Evolutionary conservation across 2,888 invertebrate genomes (phyloP), one percentile per base, ranked within the genome.

Genomic region (Drosophila melanosoma): DNA sequence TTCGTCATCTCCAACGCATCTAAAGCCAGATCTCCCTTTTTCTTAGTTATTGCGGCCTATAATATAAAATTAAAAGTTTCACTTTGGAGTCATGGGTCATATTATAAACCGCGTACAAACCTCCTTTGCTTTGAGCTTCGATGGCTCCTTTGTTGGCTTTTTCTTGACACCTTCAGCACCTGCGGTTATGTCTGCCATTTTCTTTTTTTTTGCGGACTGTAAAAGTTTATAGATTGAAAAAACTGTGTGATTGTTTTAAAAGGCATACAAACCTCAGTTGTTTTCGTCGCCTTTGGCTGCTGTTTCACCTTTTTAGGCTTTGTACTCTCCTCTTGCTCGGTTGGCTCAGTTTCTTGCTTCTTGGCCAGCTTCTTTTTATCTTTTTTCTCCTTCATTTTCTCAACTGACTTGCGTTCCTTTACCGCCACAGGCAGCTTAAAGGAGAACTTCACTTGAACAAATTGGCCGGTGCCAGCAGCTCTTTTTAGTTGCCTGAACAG

Each of bases 361-460:
- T 59, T 66, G 2, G n/a, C 12, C 7, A 26, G 32, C 23, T 57
- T 66, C 1, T n/a, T n/a, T 23, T 69, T 68, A 8, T 42, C 12
- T 23, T 15, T 17, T 2, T 65, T 64, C 20, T 32, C 35, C 29
- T 15, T 68, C 61, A 71, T 63, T 10, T 73, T 76, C 10, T 67
- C 61, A 20, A 58, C 6, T 2, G 63, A 40, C 15, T 48, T 63
- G 1, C 7, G 23, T 8, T 54, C 4, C 20, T 49, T 58, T 1
- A 2, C 8, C 1, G 8, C 26, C 10, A 17, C 2, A 1, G 57
- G 29, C 6, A 76, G 10, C 29, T 69, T 76, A 49, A 73, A 78
- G 0, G 77, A 78, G 1, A 29, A 49, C 29, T 65, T 76, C 17
- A 69, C 42, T n/a, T 61, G 63, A 3, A 12, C 17, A 15, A 78